Conservation (phyloP, 1,140 invertebrate species). For the Diuraphis noxia region DNA sequence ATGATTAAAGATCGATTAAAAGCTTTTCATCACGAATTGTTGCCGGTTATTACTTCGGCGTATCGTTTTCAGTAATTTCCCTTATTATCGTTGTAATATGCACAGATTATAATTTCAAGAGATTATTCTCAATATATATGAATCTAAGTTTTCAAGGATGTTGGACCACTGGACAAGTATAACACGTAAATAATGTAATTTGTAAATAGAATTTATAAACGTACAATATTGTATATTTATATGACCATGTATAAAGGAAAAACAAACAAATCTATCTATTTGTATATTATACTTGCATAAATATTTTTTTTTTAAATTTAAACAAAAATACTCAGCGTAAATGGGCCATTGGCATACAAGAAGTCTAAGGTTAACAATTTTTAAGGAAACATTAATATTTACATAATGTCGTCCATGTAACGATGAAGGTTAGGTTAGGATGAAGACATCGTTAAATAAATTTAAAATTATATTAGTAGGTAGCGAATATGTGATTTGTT, state of each 20-base stretch:
- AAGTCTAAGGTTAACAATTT: no score
- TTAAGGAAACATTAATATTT: no score
- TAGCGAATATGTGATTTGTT: no score
- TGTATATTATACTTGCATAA: no score
- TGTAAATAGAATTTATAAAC: neutral
- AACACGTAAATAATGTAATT: neutral
- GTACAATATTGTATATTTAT: neutral
- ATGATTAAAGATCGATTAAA: neutral
- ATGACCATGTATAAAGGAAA: neutral
- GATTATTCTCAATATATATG: neutral
- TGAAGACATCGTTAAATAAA: neutral
- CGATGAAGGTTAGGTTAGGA: accelerated
- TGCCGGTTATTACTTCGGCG: neutral
- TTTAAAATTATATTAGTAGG: neutral
- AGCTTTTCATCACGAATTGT: neutral
- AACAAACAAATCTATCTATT: neutral
- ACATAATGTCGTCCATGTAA: neutral
- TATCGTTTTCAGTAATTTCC: neutral
- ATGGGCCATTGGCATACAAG: no score
- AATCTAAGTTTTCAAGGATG: neutral
- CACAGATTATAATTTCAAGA: neutral
- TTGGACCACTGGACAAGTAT: neutral
- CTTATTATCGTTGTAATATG: neutral
- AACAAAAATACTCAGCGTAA: no score
- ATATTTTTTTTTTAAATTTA: no score